Percentiles rank a stretch among this genome's conserved stretches.
These are phyloP conservation scores for Silurus glanis DNA, from an alignment of 2,113 vertebrate genomes.

Conservation along the genomic window DNA sequence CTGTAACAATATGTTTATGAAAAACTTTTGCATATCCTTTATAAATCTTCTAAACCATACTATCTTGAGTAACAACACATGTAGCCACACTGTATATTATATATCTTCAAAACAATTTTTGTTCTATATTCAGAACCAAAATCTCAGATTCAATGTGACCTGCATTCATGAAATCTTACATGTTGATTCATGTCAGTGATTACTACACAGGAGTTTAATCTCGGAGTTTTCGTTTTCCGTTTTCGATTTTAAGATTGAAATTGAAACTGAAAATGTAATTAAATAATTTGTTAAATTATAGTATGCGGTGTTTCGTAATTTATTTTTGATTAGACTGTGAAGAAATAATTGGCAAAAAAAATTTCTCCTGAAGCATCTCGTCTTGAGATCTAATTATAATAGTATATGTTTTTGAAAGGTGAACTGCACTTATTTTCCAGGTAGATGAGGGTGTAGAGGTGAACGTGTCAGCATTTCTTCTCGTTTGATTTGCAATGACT, in stretches of 20 bases:
- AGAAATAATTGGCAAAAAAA: neutral
- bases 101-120: too few species aligned
- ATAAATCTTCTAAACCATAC: neutral
- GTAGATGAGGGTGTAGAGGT: neutral
- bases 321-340: neutral
- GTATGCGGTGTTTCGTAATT: neutral
- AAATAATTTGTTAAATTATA: neutral
- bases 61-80: neutral
- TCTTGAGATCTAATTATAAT: neutral
- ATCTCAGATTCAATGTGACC: neutral
- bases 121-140: neutral
- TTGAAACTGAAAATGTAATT: neutral
- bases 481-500: neutral
- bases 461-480: too few species aligned
- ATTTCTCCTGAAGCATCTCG: neutral
- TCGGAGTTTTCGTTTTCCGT: too few species aligned
- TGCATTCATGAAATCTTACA: neutral
- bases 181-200: constrained; percentile 10
- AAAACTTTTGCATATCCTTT: neutral
- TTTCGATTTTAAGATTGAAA: too few species aligned
- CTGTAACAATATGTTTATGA: neutral
- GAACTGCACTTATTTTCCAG: neutral
- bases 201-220: neutral
- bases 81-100: neutral
- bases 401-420: neutral